A percentile compares a stretch with the other conserved stretches of the same genome.
phyloP scores from a whole-genome alignment of 2,113 vertebrate species.

The Cyphomyrus discorhynchus region DNA sequence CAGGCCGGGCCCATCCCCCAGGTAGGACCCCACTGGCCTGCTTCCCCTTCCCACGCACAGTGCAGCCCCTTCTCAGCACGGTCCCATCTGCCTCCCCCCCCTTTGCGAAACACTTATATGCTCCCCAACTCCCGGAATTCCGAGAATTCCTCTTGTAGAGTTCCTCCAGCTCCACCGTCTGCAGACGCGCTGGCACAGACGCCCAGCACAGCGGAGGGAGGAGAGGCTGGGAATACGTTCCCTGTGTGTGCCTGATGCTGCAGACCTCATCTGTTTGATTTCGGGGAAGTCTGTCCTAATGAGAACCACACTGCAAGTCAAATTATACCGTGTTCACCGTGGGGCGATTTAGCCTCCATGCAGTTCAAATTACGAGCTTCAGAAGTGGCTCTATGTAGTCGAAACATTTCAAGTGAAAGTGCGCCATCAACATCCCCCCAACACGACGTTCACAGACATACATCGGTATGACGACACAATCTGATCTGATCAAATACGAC shows the following conservation, averaged over 20 bases:
- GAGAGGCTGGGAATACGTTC: not conserved
- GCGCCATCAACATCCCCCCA: not conserved
- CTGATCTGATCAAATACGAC: not conserved
- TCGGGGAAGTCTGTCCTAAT: constrained; percentile 7
- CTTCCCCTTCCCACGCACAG: not conserved
- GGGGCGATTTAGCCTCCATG: not conserved
- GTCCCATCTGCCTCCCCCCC: not conserved
- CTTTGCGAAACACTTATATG: not conserved
- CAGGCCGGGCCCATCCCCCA: not conserved
- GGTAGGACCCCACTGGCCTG: not conserved
- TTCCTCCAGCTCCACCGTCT: not conserved
- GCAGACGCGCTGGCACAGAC: not conserved
- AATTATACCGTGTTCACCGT: not conserved
- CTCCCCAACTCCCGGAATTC: constrained; percentile 23
- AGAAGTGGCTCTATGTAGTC: not conserved
- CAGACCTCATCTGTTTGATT: not conserved
- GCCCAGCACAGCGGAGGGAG: not conserved
- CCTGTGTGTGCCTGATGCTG: not conserved
- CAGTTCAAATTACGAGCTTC: not conserved
- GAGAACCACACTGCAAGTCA: not conserved
- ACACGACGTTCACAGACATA: not conserved
- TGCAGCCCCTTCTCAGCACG: not conserved
- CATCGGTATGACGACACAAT: not conserved
- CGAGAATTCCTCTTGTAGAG: constrained; percentile 3
- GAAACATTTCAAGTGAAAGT: not conserved